phyloP scores from a whole-genome alignment of 2,888 invertebrate species.

The Pollenia labialis region DNA sequence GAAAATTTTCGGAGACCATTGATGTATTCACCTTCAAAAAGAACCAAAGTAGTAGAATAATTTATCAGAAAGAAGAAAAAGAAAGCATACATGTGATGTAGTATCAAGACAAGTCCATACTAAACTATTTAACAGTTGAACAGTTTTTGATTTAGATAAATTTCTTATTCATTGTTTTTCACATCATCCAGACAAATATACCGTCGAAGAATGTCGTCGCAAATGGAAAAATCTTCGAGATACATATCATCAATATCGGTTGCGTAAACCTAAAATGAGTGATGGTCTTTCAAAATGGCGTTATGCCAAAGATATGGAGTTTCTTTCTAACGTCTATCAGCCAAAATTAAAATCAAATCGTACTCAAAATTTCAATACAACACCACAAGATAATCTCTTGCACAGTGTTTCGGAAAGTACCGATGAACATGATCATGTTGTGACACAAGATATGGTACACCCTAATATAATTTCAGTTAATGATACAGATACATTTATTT shows the following conservation, averaged over 20 bases:
- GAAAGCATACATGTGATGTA: no score
- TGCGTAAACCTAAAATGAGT: slow-evolving; percentile 80
- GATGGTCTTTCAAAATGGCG: slow-evolving; percentile 82
- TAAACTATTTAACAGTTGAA: background rate
- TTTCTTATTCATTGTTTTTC: background rate
- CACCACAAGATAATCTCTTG: slow-evolving; percentile 60
- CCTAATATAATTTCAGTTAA: slow-evolving; percentile 79
- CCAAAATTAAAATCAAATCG: slow-evolving; percentile 82
- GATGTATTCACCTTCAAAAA: no score
- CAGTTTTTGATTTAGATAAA: background rate
- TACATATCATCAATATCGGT: slow-evolving; percentile 82
- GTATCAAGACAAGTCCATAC: no score
- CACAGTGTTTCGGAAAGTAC: slow-evolving; percentile 76
- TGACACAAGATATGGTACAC: slow-evolving; percentile 75
- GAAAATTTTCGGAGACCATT: no score
- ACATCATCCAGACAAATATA: slow-evolving; percentile 76
- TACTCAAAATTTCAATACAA: slow-evolving; percentile 68
- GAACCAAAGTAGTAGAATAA: no score
- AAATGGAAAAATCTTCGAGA: slow-evolving; percentile 83
- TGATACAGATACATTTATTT: slow-evolving; percentile 80
- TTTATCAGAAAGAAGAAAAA: no score
- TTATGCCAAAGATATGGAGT: slow-evolving; percentile 81
- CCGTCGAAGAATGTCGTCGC: slow-evolving; percentile 81
- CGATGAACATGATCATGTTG: slow-evolving; percentile 76
- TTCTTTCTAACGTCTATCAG: slow-evolving; percentile 81